Base-by-base conservation (phyloP, 37 sponge, comb jelly and placozoan genomes). In the Trichoplax adhaerens region DNA sequence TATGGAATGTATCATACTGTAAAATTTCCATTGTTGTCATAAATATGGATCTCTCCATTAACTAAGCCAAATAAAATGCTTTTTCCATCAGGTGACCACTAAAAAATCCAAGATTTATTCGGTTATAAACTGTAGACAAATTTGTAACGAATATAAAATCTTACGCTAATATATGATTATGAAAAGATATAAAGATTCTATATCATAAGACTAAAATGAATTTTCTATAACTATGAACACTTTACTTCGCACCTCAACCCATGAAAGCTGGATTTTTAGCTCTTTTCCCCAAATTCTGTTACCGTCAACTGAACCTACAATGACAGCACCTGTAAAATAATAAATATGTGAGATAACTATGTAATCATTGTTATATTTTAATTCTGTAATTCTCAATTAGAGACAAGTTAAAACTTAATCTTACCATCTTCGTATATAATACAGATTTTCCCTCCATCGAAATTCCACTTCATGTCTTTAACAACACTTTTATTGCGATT, bases 371-470 rank as follows among this genome's bases (percentile, higher is more conserved):
- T 29, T 29, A 29, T 29, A 29, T 29, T 29, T 29, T 29, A 29
- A 29, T 29, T 29, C 47, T 48, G 58, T 69, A 75, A 55, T 4
- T 10, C 50, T 68, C 3, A 68, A 3, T 47, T 60, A 68, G n/a
- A 46, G 1, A 0, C 68, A 65, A 56, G 47, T 47, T 68, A 56
- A 65, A 60, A 52, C 3, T 58, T 53, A n/a, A 47, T 55, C 74
- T 48, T 61, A 84, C 92, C 95, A 78, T 94, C 95, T 71, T 94
- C 95, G 66, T 94, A 94, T 55, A 89, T 83, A 57, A 94, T 94
- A 62, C 95, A 94, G 58, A 94, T 89, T 71, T 81, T 90, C 53
- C 78, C 72, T 52, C 95, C 95, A 3, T 89, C 90, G 64, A 68
- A 76, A 77, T 86, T 94, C 95, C 95, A 94, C 48, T 76, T 58